Evolutionary conservation across 2,888 invertebrate genomes (phyloP), one percentile per base, ranked within the genome.

Genomic region (Drosophila multiciliata): DNA sequence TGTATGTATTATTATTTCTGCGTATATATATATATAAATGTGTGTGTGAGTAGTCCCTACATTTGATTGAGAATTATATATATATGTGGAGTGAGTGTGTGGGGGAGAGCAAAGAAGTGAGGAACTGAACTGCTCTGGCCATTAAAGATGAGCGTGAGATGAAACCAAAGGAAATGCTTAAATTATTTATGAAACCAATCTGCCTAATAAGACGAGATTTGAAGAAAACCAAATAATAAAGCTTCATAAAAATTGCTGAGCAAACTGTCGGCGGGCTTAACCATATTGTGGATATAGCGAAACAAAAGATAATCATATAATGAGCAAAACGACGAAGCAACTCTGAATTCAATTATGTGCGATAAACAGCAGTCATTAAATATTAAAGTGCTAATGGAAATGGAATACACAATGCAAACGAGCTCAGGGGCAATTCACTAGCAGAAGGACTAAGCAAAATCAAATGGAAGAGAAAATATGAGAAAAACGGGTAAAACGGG

Each of bases 261-360:
- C 55, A 53, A 70, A 70, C 66, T 57, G 71, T 60, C 55, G 61
- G 52, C 53, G 66, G 68, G 68, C 82, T 72, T 66, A 71, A 63
- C 84, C 75, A 80, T 78, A 87, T 78, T 73, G 76, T 73, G 71
- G 69, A 75, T 82, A 82, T 85, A 72, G 72, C 76, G 77, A 80
- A 86, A 85, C 85, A 87, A 84, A 84, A 81, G 85, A 84, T 87
- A 85, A 85, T 87, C 80, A 77, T 65, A 85, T 87, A 85, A 85
- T 85, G 85, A 85, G 87, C 83, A 66, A 66, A 75, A 73, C 75
- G 80, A 67, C 80, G 42, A 78, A 61, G 66, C 66, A 73, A 63
- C 73, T 67, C 73, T 69, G 69, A 67, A 82, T 85, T 87, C 85
- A 85, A 85, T 85, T 85, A 87, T 82, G 82, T 77, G 73, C 87